Evolutionary conservation across 2,113 vertebrate species (phyloP), one percentile per base, ranked within the genome.

Genomic region (Axis porcinus): DNA sequence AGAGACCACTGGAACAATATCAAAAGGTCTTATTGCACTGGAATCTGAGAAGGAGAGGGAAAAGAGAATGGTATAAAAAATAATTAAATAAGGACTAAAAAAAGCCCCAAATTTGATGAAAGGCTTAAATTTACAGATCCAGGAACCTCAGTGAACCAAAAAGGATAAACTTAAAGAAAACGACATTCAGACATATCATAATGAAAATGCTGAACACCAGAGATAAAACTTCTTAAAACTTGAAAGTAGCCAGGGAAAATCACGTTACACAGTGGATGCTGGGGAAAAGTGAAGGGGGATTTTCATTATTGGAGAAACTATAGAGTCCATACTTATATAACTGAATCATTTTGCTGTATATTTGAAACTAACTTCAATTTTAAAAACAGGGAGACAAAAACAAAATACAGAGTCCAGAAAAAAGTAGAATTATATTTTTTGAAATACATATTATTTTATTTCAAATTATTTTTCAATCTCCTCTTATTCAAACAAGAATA

Each of bases 391-490:
- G 28, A 5, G 30, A 82, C 11, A 52, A 54, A 81, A 52, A 50
- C 28, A 89, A 89, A 78, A 14, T 79, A 93, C 64, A 50, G 55
- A 57, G 30, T 96, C 12, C 47, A 93, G 47, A 64, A 90, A 21
- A 83, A 8, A 74, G 5, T 52, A 2, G n/a, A n/a, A 82, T n/a
- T 15, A 36, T 16, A 16, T 36, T 88, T 54, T 88, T 70, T 82
- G 64, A 92, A 89, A 95, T 79, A 55, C 1, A 64, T 57, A 14
- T 94, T 89, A 76, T 94, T 93, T 93, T 17, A 97, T 74, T 92
- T 78, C 47, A 74, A 84, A 81, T 64, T 78, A 30, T 16, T 47
- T 76, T 62, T 89, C 28, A 30, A 64, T 58, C 52, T 84, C 40
- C 21, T 86, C 93, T 92, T 67, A 86, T 90, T 88, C 43, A 83